These are phyloP conservation scores for Circaetus gallicus DNA, from an alignment of 2,113 vertebrate species.

Conservation along the genomic window DNA sequence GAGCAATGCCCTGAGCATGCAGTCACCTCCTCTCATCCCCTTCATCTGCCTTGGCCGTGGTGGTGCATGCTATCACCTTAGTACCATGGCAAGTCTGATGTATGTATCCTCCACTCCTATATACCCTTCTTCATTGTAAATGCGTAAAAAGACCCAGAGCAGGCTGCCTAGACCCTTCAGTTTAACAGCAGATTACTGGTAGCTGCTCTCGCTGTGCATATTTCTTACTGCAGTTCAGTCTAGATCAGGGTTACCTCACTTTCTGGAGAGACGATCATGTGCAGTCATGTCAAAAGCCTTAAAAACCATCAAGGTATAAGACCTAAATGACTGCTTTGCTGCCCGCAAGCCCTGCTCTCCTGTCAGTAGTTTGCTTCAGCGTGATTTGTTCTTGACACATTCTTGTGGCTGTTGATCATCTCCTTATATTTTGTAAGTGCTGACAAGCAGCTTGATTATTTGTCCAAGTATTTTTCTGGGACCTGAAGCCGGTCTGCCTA, in stretches of 20 bases:
- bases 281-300: neutral
- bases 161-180: neutral
- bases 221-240: neutral
- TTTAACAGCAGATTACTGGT: neutral
- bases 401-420: slow-evolving; percentile 39
- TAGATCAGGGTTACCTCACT: neutral
- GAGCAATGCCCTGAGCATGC: neutral
- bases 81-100: neutral
- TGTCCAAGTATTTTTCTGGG: slow-evolving; percentile 45
- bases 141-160: neutral
- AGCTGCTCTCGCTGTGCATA: accelerated
- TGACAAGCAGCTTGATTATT: slow-evolving; percentile 50
- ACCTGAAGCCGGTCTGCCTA: slow-evolving; percentile 2
- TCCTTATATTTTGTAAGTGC: slow-evolving; percentile 56
- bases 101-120: neutral
- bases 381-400: slow-evolving; percentile 55
- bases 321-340: neutral
- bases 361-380: slow-evolving; percentile 32
- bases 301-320: neutral
- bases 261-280: neutral
- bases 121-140: neutral
- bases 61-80: neutral
- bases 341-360: neutral
- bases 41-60: neutral
- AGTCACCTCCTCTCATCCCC: neutral